These are phyloP conservation scores for Dicerorhinus sumatrensis DNA, from an alignment of 2,113 vertebrate genomes.

Conservation along the genomic window DNA sequence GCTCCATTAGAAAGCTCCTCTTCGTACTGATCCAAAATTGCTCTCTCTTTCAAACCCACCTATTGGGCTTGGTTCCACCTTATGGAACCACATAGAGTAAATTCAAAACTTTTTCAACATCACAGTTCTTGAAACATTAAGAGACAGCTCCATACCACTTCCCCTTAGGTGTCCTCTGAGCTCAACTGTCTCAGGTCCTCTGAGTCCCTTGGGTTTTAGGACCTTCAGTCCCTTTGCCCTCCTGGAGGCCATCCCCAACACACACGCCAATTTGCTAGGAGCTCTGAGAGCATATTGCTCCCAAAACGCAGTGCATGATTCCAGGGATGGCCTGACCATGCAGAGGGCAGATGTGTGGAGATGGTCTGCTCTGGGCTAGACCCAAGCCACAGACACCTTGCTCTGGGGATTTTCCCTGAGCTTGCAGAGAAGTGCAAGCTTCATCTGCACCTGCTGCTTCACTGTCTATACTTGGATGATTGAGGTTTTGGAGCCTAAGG, in stretches of 20 bases:
- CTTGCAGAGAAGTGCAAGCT: not conserved
- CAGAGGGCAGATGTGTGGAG: not conserved
- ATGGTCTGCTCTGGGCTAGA: not conserved
- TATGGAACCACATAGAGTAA: not conserved
- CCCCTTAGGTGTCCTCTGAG: slow-evolving; percentile 32
- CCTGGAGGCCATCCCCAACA: not conserved
- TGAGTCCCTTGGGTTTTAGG: not conserved
- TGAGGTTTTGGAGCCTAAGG: not conserved
- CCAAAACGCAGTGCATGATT: not conserved
- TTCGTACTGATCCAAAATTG: not conserved
- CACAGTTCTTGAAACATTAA: slow-evolving; percentile 39
- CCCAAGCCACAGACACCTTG: not conserved
- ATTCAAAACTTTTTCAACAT: not conserved
- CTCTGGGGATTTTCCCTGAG: not conserved
- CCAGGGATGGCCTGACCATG: not conserved
- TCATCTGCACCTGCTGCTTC: not conserved
- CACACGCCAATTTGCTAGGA: not conserved
- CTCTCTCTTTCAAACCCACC: slow-evolving; percentile 18
- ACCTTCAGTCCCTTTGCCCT: not conserved
- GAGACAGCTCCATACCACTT: not conserved
- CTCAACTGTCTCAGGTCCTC: not conserved
- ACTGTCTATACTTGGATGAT: not conserved
- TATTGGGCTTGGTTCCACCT: not conserved
- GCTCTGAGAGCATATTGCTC: not conserved
- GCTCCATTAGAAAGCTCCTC: not conserved